A percentile compares a stretch with the other conserved stretches of the same genome.
phyloP scores from a whole-genome alignment of 2,888 invertebrate species.

The Epistrophe eligans region DNA sequence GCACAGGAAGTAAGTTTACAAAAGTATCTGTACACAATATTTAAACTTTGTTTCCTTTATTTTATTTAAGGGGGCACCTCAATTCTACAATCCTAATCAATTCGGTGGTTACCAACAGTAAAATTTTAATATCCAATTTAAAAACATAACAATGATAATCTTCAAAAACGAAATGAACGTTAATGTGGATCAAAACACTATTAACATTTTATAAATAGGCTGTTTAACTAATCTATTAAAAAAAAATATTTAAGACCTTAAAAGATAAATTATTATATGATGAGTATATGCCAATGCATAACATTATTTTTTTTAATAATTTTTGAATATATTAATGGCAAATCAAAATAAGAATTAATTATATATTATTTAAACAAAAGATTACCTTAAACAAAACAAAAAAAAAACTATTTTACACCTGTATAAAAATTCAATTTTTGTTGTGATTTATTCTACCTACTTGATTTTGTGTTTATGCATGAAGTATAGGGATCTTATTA shows the following conservation, averaged over 20 bases:
- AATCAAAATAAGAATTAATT: slow-evolving; percentile 16
- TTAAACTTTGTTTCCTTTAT: background rate
- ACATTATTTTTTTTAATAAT: slow-evolving; percentile 19
- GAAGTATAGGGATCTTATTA: slow-evolving; percentile 36
- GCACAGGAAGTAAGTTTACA: slow-evolving; percentile 71
- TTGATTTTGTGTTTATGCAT: slow-evolving; percentile 55
- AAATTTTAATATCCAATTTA: slow-evolving; percentile 1
- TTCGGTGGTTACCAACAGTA: slow-evolving; percentile 76
- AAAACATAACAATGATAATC: background rate
- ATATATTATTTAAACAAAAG: slow-evolving; percentile 22
- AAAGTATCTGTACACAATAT: background rate
- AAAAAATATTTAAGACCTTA: slow-evolving; percentile 20
- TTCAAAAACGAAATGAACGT: slow-evolving; percentile 23
- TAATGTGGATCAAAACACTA: slow-evolving; percentile 45
- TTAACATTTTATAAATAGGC: slow-evolving; percentile 47
- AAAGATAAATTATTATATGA: slow-evolving; percentile 4
- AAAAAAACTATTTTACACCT: slow-evolving; percentile 34
- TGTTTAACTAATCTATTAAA: slow-evolving; percentile 36
- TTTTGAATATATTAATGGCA: slow-evolving; percentile 36
- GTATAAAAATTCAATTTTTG: slow-evolving; percentile 55
- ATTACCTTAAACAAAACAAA: slow-evolving; percentile 16
- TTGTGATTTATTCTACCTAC: slow-evolving; percentile 54
- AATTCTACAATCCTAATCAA: slow-evolving; percentile 78
- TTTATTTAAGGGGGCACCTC: slow-evolving; percentile 75
- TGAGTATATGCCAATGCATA: slow-evolving; percentile 10